phyloP scores from a whole-genome alignment of 2,888 invertebrate species.

The Drosophila borealis region DNA sequence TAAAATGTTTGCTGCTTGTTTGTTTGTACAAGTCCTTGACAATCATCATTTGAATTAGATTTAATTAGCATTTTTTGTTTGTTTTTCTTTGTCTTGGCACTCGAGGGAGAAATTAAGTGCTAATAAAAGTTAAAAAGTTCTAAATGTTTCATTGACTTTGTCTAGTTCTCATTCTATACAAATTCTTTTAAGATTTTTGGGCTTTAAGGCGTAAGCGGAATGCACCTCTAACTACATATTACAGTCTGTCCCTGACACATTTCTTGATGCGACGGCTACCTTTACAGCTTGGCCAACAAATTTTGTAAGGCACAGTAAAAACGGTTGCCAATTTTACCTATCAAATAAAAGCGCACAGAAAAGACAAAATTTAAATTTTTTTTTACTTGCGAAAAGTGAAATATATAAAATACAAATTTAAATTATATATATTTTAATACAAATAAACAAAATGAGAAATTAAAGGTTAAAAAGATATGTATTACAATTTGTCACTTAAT shows the following conservation, averaged over 20 bases:
- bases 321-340: slow-evolving; percentile 5
- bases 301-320: slow-evolving; percentile 13
- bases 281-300: slow-evolving; percentile 25
- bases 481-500: neutral
- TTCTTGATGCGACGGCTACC: slow-evolving; percentile 18
- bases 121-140: slow-evolving; percentile 48
- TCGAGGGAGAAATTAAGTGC: slow-evolving; percentile 23
- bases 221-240: slow-evolving; percentile 42
- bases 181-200: slow-evolving; percentile 45
- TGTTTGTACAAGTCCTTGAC: slow-evolving; percentile 15
- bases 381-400: neutral
- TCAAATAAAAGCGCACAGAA: neutral
- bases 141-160: slow-evolving; percentile 45
- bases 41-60: slow-evolving; percentile 58
- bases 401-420: no score
- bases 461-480: neutral
- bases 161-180: slow-evolving; percentile 37
- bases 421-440: no score
- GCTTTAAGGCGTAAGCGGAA: slow-evolving; percentile 9
- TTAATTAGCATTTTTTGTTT: slow-evolving; percentile 68
- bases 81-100: slow-evolving; percentile 27
- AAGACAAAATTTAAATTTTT: slow-evolving; percentile 8
- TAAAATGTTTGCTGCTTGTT: slow-evolving; percentile 1
- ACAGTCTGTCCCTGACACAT: slow-evolving; percentile 17
- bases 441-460: neutral